These are phyloP conservation scores for Diabrotica virgifera DNA, from an alignment of 1,140 invertebrate genomes.

Conservation along the genomic window DNA sequence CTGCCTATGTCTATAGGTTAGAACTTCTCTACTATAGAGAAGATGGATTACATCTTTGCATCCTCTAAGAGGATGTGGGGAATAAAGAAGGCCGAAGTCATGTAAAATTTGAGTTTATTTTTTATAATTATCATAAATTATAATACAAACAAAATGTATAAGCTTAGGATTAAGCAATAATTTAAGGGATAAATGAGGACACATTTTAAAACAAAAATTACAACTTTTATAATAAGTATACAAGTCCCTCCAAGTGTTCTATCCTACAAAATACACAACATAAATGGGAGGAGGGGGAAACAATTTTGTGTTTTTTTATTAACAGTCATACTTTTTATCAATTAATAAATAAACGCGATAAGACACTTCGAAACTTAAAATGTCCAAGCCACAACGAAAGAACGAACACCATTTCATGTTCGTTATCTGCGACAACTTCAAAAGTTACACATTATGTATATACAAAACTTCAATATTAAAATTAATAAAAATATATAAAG, in stretches of 20 bases:
- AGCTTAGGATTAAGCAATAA: conserved; percentile 37
- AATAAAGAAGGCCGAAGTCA: not conserved
- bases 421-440: no score
- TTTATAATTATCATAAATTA: conserved; percentile 39
- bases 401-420: no score
- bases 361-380: not conserved
- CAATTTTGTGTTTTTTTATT: conserved; percentile 13
- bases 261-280: conserved; percentile 26
- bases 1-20: no score
- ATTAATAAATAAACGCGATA: conserved; percentile 31
- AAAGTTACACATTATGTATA: no score
- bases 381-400: conserved; percentile 32
- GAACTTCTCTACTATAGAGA: no score
- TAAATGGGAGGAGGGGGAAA: conserved; percentile 15
- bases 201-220: conserved; percentile 34
- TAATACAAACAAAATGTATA: conserved; percentile 40
- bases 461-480: no score
- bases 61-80: no score
- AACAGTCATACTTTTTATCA: conserved; percentile 14
- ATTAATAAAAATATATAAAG: no score
- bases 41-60: no score
- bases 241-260: conserved; percentile 19
- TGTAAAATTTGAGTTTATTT: conserved; percentile 35
- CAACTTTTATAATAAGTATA: conserved; percentile 27
- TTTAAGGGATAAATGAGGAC: conserved; percentile 34